phyloP scores from a whole-genome alignment of 1,140 invertebrate genomes.

The Eubasilissa regina region DNA sequence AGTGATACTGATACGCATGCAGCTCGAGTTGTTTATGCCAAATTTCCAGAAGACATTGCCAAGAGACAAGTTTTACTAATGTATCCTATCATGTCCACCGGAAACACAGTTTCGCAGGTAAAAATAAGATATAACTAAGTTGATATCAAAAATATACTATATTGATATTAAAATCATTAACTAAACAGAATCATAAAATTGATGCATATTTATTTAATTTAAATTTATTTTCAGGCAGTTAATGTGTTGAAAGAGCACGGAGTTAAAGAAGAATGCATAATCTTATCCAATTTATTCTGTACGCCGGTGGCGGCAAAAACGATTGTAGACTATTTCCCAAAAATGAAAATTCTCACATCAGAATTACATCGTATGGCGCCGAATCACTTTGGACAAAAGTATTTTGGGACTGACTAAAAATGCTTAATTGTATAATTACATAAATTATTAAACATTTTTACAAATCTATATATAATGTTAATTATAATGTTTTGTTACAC shows the following conservation, averaged over 20 bases:
- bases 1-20: slow-evolving; percentile 97
- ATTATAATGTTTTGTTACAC: too few relatives aligned
- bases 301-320: slow-evolving; percentile 92
- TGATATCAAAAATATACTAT: too few relatives aligned
- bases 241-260: slow-evolving; percentile 94
- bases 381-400: slow-evolving; percentile 98
- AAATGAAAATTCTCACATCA: slow-evolving; percentile 95
- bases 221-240: slow-evolving; percentile 82
- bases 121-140: slow-evolving; percentile 14
- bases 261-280: slow-evolving; percentile 94
- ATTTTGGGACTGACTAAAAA: slow-evolving; percentile 96
- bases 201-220: neutral
- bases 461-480: too few relatives aligned
- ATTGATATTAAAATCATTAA: too few relatives aligned
- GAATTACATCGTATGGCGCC: slow-evolving; percentile 96
- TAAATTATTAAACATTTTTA: too few relatives aligned
- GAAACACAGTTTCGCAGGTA: slow-evolving; percentile 89
- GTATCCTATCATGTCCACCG: slow-evolving; percentile 99
- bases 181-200: neutral
- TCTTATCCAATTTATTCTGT: slow-evolving; percentile 96
- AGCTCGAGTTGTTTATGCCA: slow-evolving; percentile 96
- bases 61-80: slow-evolving; percentile 94
- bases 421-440: too few relatives aligned
- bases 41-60: slow-evolving; percentile 96
- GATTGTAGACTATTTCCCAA: slow-evolving; percentile 90